Evolutionary conservation across 1,140 invertebrate genomes (phyloP).

Genomic region (Drosophila setifemur): DNA sequence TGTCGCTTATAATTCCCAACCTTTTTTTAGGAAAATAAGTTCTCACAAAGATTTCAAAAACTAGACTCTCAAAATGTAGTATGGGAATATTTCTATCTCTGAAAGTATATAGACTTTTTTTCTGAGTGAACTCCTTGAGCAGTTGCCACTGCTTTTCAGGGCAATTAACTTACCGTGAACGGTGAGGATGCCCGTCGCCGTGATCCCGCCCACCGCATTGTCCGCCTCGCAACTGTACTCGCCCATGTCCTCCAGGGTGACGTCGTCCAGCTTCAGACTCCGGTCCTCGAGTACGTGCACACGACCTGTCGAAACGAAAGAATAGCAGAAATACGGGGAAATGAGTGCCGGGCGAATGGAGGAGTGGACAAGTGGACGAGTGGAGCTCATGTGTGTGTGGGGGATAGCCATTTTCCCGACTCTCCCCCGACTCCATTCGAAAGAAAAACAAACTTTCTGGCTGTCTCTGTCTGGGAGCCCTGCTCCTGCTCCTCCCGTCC

Average conservation of each 20-base stretch:
- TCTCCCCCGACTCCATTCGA: conserved; percentile 15
- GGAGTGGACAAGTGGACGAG: no score
- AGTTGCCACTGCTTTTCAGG: conserved; percentile 1
- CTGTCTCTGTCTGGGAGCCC: not conserved
- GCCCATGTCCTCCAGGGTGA: conserved; percentile 91
- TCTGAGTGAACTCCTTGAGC: conserved; percentile 1
- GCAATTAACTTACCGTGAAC: conserved; percentile 88
- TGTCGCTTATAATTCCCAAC: no score
- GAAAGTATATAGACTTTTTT: not conserved
- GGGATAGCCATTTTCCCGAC: not conserved
- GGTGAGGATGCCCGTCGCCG: conserved; percentile 90
- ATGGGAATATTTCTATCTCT: no score
- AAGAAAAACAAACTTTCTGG: conserved; percentile 51
- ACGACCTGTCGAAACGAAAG: conserved; percentile 82
- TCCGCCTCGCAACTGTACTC: conserved; percentile 96
- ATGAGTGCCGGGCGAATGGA: conserved; percentile 5
- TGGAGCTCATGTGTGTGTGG: conserved; percentile 14
- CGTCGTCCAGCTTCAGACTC: conserved; percentile 89
- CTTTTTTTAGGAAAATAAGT: no score
- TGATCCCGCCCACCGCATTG: conserved; percentile 93
- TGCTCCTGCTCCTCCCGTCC: not conserved
- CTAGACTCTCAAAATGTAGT: no score
- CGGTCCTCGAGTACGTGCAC: conserved; percentile 91
- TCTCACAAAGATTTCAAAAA: no score
- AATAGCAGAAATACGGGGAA: conserved; percentile 10